A percentile compares a stretch with the other conserved stretches of the same genome.
Conservation (phyloP, 2,113 vertebrate genomes). For the Anthoscopus minutus region DNA sequence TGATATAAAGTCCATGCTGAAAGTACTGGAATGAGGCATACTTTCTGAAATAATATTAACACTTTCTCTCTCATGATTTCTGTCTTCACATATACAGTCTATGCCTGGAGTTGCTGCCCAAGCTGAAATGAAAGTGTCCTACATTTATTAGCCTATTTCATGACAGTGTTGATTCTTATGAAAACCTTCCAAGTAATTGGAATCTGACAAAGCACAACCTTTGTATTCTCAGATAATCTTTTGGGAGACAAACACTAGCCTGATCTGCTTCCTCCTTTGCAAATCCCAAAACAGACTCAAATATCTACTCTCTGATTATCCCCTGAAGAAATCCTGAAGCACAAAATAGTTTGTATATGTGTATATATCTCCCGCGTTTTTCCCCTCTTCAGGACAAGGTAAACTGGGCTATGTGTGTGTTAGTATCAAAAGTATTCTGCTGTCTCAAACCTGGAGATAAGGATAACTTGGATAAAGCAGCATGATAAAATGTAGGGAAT, state of each 20-base stretch:
- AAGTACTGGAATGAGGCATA: conserved; percentile 4
- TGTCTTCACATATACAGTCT: background rate
- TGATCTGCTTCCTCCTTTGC: background rate
- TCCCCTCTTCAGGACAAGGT: background rate
- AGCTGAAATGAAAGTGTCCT: background rate
- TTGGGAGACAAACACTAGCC: background rate
- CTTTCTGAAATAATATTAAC: conserved; percentile 12
- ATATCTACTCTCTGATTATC: background rate
- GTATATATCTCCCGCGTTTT: background rate
- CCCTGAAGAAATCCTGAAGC: background rate
- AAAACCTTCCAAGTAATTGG: background rate
- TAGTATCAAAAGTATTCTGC: background rate
- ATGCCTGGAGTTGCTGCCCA: background rate
- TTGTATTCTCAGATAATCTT: background rate
- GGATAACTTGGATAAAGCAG: background rate
- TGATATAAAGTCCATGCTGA: conserved; percentile 39
- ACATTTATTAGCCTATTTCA: background rate
- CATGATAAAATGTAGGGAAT: background rate
- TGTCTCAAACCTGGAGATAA: background rate
- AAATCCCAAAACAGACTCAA: background rate
- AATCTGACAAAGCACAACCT: background rate
- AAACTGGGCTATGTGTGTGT: background rate
- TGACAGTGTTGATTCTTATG: background rate
- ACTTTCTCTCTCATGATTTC: background rate
- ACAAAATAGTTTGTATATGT: background rate